These are phyloP conservation scores for Poeciliopsis gracilis DNA, from an alignment of 2,797 vertebrate species.

Conservation along the genomic window DNA sequence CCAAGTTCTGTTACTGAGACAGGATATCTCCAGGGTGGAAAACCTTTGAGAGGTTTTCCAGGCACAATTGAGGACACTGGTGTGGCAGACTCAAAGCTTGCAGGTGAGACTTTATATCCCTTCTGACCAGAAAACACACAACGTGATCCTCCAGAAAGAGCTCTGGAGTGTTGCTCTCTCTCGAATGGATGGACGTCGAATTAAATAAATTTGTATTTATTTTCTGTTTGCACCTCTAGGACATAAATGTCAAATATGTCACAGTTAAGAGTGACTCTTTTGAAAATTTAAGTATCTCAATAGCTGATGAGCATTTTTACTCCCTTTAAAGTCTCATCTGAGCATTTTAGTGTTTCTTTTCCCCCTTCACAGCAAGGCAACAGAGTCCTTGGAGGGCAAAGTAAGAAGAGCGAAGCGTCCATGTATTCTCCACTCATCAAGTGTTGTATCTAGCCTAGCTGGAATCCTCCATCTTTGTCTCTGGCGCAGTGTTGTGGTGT, in stretches of 20 bases:
- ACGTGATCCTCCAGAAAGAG: not conserved
- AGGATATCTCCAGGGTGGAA: not conserved
- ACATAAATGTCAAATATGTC: not conserved
- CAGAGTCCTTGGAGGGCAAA: conserved; percentile 24
- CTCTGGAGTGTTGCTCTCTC: not conserved
- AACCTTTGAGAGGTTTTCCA: not conserved
- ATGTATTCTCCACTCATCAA: conserved; percentile 64
- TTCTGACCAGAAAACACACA: not conserved
- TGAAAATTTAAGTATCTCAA: not conserved
- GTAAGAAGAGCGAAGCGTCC: conserved; percentile 43
- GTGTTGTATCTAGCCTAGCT: conserved; percentile 60
- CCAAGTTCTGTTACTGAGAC: not conserved
- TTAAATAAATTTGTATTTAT: no score
- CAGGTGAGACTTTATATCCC: not conserved
- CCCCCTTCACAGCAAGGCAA: conserved; percentile 33
- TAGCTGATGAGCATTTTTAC: not conserved
- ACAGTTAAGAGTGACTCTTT: not conserved
- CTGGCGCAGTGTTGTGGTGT: conserved; percentile 56
- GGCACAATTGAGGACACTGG: not conserved
- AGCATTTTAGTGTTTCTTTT: conserved; percentile 17
- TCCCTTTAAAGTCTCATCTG: not conserved
- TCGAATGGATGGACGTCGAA: not conserved
- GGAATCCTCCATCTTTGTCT: conserved; percentile 53
- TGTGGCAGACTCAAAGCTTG: not conserved
- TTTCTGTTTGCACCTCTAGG: not conserved